Base-by-base conservation (phyloP, 1,140 invertebrate species). In the Coelopa frigida region DNA sequence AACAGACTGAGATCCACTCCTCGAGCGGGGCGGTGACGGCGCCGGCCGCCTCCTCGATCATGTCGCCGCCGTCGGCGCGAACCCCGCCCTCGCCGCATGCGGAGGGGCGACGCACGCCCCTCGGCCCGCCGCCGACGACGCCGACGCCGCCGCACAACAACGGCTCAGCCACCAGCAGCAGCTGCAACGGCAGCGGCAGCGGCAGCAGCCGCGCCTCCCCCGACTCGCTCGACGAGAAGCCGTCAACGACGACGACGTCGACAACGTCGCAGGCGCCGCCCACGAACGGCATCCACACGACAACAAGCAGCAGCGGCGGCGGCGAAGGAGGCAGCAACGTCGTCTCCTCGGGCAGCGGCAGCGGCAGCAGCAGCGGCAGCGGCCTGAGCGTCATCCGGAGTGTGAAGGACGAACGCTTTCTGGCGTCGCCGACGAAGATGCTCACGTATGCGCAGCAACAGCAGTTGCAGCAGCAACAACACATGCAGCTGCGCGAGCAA, bases 361-460 rank as follows among this genome's bases (percentile, higher is more conserved):
- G 39, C 27, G 33, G 18, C 22, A 49, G 27, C 43, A 40, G 44
- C 40, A 23, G 40, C 10, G 23, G 33, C 41, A 47, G 53, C 49
- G 63, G 56, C 42, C 48, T 60, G 48, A 68, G 66, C 52, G 66
- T 69, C 37, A 69, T 69, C 43, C 62, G 66, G 12, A 64, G 59
- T 4, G 62, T 69, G 4, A 69, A 64, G 29, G 63, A 68, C 44
- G 66, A 69, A 46, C 61, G 61, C 22, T 53, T 69, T 21, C 48
- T 58, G 21, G 53, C 55, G 23, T 60, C 66, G 17, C 66, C 64
- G 35, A 62, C 59, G 40, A 68, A 68, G 32, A 64, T 66, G 61
- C 47, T 62, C 32, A 51, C 59, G 26, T 62, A 64, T 12, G 61
- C 60, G 2, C 61, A 65, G 39, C 46, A 51, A 11, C 51, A 52